phyloP scores from a whole-genome alignment of 2,797 vertebrate genomes.

The Nannoperca australis region DNA sequence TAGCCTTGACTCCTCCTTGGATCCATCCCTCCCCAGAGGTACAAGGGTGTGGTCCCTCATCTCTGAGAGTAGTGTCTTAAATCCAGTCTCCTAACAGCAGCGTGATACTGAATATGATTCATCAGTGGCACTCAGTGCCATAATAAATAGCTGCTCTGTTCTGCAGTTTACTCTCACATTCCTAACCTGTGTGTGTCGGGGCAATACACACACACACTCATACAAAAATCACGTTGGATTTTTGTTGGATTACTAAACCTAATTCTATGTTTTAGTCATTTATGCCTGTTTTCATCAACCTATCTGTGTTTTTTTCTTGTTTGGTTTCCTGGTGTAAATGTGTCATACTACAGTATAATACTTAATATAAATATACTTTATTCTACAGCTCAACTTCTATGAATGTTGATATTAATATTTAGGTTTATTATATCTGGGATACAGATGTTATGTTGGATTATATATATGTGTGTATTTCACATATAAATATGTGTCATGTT shows the following conservation, averaged over 20 bases:
- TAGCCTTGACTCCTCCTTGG: conserved; percentile 41
- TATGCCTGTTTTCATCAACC: background rate
- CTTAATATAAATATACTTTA: background rate
- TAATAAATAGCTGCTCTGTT: conserved; percentile 69
- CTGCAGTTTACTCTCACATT: conserved; percentile 62
- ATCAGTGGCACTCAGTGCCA: conserved; percentile 36
- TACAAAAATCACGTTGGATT: conserved; percentile 22
- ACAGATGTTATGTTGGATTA: background rate
- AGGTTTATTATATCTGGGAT: no score
- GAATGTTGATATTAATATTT: background rate
- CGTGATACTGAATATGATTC: conserved; percentile 58
- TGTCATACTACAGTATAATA: background rate
- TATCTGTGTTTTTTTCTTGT: background rate
- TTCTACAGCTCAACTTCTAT: background rate
- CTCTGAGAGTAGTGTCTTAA: conserved; percentile 21
- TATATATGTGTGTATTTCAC: background rate
- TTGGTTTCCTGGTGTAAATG: no score
- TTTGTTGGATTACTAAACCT: background rate
- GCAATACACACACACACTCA: conserved; percentile 27
- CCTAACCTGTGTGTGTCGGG: conserved; percentile 49
- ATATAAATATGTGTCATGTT: no score
- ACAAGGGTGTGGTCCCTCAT: conserved; percentile 43
- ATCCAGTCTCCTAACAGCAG: conserved; percentile 40
- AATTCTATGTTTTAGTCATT: background rate
- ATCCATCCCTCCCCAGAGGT: conserved; percentile 22